Evolutionary conservation across 2,888 invertebrate species (phyloP), one percentile per base, ranked within the genome.

Genomic region (Caenorhabditis auriculariae): DNA sequence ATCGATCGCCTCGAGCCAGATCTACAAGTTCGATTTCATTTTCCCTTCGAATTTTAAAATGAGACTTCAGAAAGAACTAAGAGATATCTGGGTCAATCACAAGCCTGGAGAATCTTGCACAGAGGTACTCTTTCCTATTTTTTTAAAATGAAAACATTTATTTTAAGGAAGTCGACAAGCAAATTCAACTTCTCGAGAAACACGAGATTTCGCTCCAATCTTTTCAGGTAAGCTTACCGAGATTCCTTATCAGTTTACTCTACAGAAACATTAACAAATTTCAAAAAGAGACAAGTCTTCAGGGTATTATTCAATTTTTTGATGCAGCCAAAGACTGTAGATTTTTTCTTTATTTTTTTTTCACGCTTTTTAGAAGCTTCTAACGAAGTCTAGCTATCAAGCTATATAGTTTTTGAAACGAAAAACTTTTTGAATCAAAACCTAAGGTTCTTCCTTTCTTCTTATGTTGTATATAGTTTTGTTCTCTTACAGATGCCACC

Each of bases 401-500:
- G n/a, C n/a, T n/a, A n/a, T n/a, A n/a, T n/a, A 35, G 35, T 35
- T 35, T 35, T 35, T 15, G n/a, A 35, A n/a, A 35, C 41, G n/a
- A 41, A 41, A 41, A 41, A 41, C 35, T 32, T 32, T n/a, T 32
- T 32, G n/a, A 23, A 9, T 43, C 23, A n/a, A 43, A 43, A 29
- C 21, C 21, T 7, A 9, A 4, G 26, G 15, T 23, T 32, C 35
- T 9, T 32, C 35, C 35, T n/a, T n/a, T 32, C 9, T 32, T 32
- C 35, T 12, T 9, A 32, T 9, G n/a, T 32, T 32, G n/a, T 32
- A 32, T 9, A n/a, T 12, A n/a, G n/a, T n/a, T n/a, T n/a, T n/a
- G n/a, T n/a, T n/a, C n/a, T 15, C 4, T 50, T 53, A n/a, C 57
- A 61, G 54, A 68, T 68, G 68, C 68, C 68, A 7, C 68, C 68